These are phyloP conservation scores for Micrasema longulum DNA, from an alignment of 1,140 invertebrate genomes.

Conservation along the genomic window DNA sequence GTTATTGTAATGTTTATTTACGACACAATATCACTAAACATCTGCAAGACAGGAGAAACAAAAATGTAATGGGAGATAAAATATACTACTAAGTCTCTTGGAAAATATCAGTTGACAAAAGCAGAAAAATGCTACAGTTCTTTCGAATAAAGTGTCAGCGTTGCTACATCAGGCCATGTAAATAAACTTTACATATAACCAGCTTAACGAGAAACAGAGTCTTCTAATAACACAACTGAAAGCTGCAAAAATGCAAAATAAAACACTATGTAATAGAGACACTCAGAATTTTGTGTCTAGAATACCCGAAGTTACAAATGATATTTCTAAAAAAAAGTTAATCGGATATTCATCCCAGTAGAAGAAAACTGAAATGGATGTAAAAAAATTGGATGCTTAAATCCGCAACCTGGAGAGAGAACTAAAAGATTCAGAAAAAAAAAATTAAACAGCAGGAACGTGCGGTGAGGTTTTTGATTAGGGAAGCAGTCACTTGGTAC, in stretches of 20 bases:
- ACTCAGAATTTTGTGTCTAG: neutral
- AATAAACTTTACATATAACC: conserved; percentile 3
- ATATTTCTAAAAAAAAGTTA: neutral
- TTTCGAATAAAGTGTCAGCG: neutral
- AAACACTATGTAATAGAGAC: no score
- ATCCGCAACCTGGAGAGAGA: conserved; percentile 3
- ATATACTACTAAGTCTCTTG: neutral
- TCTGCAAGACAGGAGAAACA: neutral
- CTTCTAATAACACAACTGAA: neutral
- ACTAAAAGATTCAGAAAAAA: neutral
- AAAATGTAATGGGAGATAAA: neutral
- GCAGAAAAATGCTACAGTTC: neutral
- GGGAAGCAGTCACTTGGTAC: no score
- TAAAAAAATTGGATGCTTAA: neutral
- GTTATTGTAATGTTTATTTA: no score
- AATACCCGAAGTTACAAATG: neutral
- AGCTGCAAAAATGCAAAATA: neutral
- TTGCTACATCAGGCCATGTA: conserved; percentile 3
- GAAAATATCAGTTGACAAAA: neutral
- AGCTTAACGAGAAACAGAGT: neutral
- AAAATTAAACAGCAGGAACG: no score
- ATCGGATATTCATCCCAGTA: neutral
- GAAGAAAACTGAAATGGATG: neutral
- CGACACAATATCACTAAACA: neutral
- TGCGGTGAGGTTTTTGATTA: no score